Conservation (phyloP, 2,113 vertebrate species). For the Eublepharis macularius region DNA sequence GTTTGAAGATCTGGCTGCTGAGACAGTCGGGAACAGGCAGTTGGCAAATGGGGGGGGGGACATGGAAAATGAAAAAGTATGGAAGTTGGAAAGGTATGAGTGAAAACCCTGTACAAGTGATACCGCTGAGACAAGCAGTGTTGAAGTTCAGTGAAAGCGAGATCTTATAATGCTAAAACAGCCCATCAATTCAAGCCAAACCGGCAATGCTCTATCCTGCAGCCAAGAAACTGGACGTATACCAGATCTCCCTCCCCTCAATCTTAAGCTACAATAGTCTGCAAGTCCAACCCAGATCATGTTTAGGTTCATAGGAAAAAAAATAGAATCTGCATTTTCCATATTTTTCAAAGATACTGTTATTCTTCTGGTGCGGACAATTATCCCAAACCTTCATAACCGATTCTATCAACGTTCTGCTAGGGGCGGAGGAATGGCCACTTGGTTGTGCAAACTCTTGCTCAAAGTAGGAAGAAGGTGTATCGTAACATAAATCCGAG, state of each 20-base stretch:
- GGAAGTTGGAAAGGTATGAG: neutral
- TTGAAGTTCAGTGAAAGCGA: neutral
- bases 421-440: too few species aligned
- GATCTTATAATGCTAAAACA: neutral
- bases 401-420: too few species aligned
- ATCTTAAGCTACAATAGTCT: too few species aligned
- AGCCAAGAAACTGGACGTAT: neutral
- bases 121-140: neutral
- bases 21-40: neutral
- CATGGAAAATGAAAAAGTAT: neutral
- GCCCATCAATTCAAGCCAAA: neutral
- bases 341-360: too few species aligned
- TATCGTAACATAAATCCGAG: too few species aligned
- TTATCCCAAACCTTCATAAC: too few species aligned
- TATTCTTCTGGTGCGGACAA: too few species aligned
- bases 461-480: too few species aligned
- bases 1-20: constrained; percentile 17
- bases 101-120: neutral
- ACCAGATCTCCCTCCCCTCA: neutral
- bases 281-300: too few species aligned
- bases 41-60: neutral
- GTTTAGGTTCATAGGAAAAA: too few species aligned
- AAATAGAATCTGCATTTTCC: too few species aligned
- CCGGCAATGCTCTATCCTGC: neutral
- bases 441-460: too few species aligned